A percentile compares a stretch with the other conserved stretches of the same genome.
phyloP scores from a whole-genome alignment of 2,888 invertebrate genomes.

The Cactoblastis cactorum region DNA sequence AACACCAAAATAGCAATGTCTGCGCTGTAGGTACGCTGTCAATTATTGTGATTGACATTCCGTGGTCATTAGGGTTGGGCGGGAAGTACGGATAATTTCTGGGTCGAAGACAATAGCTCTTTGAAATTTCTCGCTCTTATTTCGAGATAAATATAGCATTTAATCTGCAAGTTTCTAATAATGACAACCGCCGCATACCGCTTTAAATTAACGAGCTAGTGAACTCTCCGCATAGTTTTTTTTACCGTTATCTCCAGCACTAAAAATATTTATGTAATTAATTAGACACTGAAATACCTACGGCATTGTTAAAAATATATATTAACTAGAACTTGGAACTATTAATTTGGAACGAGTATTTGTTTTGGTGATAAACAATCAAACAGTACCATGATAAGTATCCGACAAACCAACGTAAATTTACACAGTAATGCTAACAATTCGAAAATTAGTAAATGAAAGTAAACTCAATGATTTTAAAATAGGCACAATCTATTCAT shows the following conservation, averaged over 20 bases:
- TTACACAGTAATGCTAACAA: no score
- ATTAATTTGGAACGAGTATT: no score
- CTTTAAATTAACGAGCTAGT: not conserved
- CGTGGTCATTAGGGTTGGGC: constrained; percentile 59
- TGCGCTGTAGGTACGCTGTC: constrained; percentile 57
- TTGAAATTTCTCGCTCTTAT: not conserved
- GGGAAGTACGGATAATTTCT: constrained; percentile 34
- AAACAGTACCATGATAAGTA: no score
- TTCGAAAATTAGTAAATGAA: no score
- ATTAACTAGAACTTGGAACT: no score
- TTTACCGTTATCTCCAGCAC: not conserved
- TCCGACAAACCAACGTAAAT: no score
- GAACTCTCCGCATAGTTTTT: not conserved
- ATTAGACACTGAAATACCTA: no score
- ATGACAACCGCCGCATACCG: not conserved
- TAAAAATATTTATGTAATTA: no score
- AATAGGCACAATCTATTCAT: no score
- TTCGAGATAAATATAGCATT: constrained; percentile 1
- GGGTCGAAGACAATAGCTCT: constrained; percentile 23
- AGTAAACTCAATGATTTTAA: no score
- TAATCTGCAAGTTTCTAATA: constrained; percentile 7
- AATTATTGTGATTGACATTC: constrained; percentile 76
- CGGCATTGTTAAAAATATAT: no score
- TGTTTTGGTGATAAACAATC: no score
- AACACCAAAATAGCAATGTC: constrained; percentile 41